phyloP scores from a whole-genome alignment of 1,140 invertebrate species.

The Atopsyche davidsoni region DNA sequence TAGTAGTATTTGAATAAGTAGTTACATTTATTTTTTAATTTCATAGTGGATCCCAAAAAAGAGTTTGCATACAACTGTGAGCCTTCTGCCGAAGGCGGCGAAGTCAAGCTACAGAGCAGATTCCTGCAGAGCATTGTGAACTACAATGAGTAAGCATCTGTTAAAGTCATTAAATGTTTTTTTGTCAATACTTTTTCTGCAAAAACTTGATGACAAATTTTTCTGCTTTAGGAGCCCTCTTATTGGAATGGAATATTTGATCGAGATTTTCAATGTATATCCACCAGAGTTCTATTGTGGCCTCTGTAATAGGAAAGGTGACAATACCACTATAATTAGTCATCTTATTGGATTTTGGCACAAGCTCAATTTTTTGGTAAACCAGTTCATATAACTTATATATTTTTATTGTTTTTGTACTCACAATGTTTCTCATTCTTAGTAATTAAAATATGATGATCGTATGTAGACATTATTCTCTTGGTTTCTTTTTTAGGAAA shows the following conservation, averaged over 20 bases:
- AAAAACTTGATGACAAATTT: conserved; percentile 2
- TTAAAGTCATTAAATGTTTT: not conserved
- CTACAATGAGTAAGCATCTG: not conserved
- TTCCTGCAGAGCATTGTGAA: not conserved
- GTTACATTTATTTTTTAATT: too few species aligned
- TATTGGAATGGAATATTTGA: conserved; percentile 22
- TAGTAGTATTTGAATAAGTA: too few species aligned
- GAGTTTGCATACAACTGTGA: not conserved
- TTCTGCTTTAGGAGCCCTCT: conserved; percentile 16
- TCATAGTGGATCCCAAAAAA: too few species aligned
- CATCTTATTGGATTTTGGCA: conserved; percentile 19
- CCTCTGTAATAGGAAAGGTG: conserved; percentile 13
- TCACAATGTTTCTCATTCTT: not conserved
- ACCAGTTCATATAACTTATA: too few species aligned
- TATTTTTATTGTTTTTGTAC: not conserved
- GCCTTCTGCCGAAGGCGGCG: not conserved
- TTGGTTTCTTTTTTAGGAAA: conserved; percentile 1
- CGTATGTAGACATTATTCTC: not conserved
- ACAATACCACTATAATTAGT: conserved; percentile 13
- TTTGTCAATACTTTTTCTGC: not conserved
- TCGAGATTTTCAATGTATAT: conserved; percentile 9
- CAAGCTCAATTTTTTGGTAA: conserved; percentile 24
- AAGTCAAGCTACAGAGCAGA: not conserved
- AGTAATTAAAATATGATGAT: not conserved
- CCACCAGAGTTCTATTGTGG: conserved; percentile 11